Conservation (phyloP, 2,113 vertebrate genomes). For the Danionella cerebrum region DNA sequence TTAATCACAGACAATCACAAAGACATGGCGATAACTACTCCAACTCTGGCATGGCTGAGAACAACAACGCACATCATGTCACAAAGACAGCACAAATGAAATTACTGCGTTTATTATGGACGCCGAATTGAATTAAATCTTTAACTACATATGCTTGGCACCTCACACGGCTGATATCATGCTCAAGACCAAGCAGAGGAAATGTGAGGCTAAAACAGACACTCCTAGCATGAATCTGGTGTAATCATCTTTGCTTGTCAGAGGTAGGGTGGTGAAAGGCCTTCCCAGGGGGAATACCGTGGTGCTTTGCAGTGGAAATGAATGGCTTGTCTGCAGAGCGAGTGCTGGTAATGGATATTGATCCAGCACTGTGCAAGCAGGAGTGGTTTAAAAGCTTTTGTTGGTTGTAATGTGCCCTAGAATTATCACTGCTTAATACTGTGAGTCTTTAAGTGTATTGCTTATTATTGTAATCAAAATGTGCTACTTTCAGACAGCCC, state of each 20-base stretch:
- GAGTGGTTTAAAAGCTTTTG: constrained; percentile 21
- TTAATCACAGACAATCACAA: background rate
- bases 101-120: background rate
- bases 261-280: constrained; percentile 11
- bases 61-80: background rate
- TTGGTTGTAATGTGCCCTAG: background rate
- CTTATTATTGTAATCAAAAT: too few relatives aligned
- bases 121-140: background rate
- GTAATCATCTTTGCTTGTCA: constrained; percentile 26
- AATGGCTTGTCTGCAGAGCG: constrained; percentile 38
- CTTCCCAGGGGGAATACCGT: constrained; percentile 12
- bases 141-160: background rate
- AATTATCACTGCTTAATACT: background rate
- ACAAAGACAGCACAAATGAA: background rate
- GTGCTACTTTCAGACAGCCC: too few relatives aligned
- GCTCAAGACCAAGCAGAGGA: background rate
- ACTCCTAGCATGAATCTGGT: constrained; percentile 12
- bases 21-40: background rate
- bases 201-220: constrained; percentile 15
- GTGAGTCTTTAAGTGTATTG: background rate
- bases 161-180: background rate
- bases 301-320: constrained; percentile 34
- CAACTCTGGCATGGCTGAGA: background rate
- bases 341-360: constrained; percentile 45
- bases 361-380: constrained; percentile 32